Base-by-base conservation (phyloP, 2,888 invertebrate species). In the Crocallis elinguaria region DNA sequence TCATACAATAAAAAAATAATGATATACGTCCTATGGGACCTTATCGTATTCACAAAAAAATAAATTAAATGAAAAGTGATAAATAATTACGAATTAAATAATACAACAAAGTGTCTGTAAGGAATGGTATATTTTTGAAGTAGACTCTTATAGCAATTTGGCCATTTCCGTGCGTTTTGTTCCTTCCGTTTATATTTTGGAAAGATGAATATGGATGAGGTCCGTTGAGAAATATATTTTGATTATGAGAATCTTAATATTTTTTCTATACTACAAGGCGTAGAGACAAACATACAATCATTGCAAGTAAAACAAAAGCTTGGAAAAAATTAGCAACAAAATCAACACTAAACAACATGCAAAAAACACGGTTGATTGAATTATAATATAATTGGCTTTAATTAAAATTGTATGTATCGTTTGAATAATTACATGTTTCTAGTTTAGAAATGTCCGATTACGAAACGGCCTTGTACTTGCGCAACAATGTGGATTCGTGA, bases 121-220 rank as follows among this genome's bases (percentile, higher is more conserved):
- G 12, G 27, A 29, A 29, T 29, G 6, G 11, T 12, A n/a, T 29
- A 9, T 27, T 27, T 3, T 4, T 19, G 19, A 3, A n/a, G n/a
- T 1, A 12, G 29, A n/a, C 11, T 12, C 12, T 12, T 29, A 33
- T 33, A 8, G 33, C 12, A 23, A 38, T 46, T 50, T 36, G 61
- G 76, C 71, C 74, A 70, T 74, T 76, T 77, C 77, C 75, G 64
- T 69, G 64, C 62, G 58, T 62, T 65, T 27, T 60, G 58, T 62
- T 65, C 17, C 36, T 45, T 45, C 45, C 45, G 45, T 25, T 37
- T 30, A 19, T 44, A 16, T 16, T 11, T 13, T 27, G 35, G 13
- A 25, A 25, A 3, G 13, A 38, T 38, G 25, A 38, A 38, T 38
- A 38, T 38, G 38, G 38, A 38, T 38, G 38, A 38, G 38, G 38